Percentiles rank a stretch among this genome's conserved stretches.
phyloP scores from a whole-genome alignment of 1,140 invertebrate genomes.

The Ylistrum balloti region DNA sequence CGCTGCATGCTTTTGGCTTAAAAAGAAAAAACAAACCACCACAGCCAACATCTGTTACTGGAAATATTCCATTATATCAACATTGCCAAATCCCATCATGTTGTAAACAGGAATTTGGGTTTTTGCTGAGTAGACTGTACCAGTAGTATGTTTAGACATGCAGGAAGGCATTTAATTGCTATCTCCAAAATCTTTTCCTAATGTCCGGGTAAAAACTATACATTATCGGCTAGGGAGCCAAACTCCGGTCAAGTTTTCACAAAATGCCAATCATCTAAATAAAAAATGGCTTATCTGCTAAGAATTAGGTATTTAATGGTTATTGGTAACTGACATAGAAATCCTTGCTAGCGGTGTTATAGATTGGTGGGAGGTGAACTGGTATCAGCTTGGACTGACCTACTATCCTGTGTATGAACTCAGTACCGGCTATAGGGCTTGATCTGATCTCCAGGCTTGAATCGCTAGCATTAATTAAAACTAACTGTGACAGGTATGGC shows the following conservation, averaged over 20 bases:
- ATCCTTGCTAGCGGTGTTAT: neutral
- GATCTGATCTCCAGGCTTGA: neutral
- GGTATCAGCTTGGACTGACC: neutral
- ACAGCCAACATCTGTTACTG: neutral
- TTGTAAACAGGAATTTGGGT: neutral
- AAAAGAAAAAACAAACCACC: neutral
- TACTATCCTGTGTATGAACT: neutral
- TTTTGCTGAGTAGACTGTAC: neutral
- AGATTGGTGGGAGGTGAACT: neutral
- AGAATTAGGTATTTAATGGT: slow-evolving; percentile 28
- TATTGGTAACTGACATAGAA: slow-evolving; percentile 6
- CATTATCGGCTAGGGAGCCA: slow-evolving; percentile 30
- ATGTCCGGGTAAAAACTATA: slow-evolving; percentile 2
- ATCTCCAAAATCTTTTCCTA: neutral
- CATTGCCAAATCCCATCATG: neutral
- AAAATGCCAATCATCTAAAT: slow-evolving; percentile 7
- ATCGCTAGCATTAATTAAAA: too few relatives aligned
- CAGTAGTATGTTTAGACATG: neutral
- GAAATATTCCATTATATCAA: neutral
- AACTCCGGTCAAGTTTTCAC: slow-evolving; percentile 24
- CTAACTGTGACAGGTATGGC: neutral
- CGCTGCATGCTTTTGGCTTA: neutral
- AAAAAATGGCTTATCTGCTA: slow-evolving; percentile 33
- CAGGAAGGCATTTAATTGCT: neutral
- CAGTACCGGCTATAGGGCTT: neutral